Conservation (phyloP, 30 jellyfish, hydroid and myxozoan species). For the Cassiopea andromeda region DNA sequence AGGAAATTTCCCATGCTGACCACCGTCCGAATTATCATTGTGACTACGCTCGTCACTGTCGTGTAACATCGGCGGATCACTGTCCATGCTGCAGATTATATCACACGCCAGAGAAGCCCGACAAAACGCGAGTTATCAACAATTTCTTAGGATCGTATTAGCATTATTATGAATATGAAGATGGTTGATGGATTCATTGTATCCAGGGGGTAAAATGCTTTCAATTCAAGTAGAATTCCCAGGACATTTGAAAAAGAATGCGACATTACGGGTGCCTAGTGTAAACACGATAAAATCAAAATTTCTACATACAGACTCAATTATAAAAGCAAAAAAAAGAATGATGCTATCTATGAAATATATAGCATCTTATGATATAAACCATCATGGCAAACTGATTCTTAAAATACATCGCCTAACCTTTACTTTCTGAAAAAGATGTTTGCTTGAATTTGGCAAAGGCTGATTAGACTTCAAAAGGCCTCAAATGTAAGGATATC, state of each 20-base stretch:
- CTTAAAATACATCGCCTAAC: too few relatives aligned
- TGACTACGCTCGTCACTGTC: constrained; percentile 46
- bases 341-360: too few relatives aligned
- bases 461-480: too few relatives aligned
- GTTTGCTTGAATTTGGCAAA: too few relatives aligned
- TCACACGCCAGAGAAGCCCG: neutral
- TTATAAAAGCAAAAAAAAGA: too few relatives aligned
- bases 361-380: too few relatives aligned
- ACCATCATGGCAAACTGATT: too few relatives aligned
- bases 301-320: too few relatives aligned
- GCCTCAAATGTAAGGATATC: too few relatives aligned
- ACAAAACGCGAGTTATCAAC: neutral
- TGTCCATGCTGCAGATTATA: neutral
- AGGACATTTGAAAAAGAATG: neutral
- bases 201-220: neutral
- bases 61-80: neutral
- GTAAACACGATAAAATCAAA: neutral
- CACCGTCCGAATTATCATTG: constrained; percentile 15
- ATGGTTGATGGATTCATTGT: neutral
- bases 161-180: neutral
- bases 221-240: neutral
- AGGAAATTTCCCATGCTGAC: constrained; percentile 21
- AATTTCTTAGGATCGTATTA: neutral
- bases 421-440: too few relatives aligned
- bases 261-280: neutral